Conservation (phyloP, 2,888 invertebrate species). For the Lampropteryx suffumata region DNA sequence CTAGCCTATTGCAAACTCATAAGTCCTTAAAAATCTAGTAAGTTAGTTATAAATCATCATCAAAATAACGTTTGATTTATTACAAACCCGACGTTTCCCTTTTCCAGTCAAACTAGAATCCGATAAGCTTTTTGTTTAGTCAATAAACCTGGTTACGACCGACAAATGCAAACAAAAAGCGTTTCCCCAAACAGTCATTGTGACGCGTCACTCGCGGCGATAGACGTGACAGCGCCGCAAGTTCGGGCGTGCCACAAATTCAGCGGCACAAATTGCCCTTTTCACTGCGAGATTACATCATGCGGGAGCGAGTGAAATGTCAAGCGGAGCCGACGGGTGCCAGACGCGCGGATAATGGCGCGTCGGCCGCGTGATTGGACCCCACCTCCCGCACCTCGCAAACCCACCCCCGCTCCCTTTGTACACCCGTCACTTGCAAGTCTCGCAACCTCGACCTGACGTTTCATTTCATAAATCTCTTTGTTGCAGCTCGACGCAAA, state of each 20-base stretch:
- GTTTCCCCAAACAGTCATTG: constrained; percentile 41
- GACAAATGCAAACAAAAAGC: constrained; percentile 39
- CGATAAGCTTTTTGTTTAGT: constrained; percentile 38
- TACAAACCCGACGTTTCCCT: not conserved
- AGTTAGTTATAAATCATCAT: too few relatives aligned
- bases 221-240: constrained; percentile 78
- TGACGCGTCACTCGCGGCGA: constrained; percentile 52
- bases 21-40: too few relatives aligned
- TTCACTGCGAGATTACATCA: constrained; percentile 83
- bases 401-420: constrained; percentile 67
- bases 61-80: not conserved
- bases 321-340: constrained; percentile 82
- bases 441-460: constrained; percentile 76
- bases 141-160: constrained; percentile 36
- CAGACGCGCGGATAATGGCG: constrained; percentile 83
- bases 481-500: constrained; percentile 97
- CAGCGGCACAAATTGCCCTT: constrained; percentile 83
- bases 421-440: constrained; percentile 77
- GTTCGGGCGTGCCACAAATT: constrained; percentile 80
- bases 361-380: constrained; percentile 82
- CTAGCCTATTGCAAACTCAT: too few relatives aligned
- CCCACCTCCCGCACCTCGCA: constrained; percentile 57
- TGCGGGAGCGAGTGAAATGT: constrained; percentile 83
- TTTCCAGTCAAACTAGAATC: constrained; percentile 33
- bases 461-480: constrained; percentile 80